These are phyloP conservation scores for Zaprionus ghesquierei DNA, from an alignment of 1,140 invertebrate species.

Conservation along the genomic window DNA sequence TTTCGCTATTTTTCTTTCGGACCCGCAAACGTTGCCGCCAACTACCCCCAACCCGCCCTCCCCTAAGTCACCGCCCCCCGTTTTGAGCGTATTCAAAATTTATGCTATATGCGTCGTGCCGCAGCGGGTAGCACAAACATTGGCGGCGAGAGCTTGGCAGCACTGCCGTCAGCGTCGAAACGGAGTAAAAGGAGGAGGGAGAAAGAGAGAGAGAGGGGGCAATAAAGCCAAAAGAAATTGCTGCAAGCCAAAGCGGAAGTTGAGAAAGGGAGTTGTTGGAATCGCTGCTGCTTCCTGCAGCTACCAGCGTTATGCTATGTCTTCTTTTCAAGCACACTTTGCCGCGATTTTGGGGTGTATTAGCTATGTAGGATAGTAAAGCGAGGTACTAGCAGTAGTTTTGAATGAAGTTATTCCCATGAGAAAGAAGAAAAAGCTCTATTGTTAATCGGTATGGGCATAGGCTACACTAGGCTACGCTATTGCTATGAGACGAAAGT, in stretches of 20 bases:
- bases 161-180: background rate
- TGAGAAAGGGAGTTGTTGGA: conserved; percentile 72
- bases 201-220: conserved; percentile 20
- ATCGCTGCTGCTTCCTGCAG: conserved; percentile 69
- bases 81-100: conserved; percentile 75
- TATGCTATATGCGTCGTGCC: conserved; percentile 75
- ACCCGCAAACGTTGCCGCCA: background rate
- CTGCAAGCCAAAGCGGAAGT: conserved; percentile 76
- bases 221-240: conserved; percentile 80
- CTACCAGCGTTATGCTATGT: conserved; percentile 47
- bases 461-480: background rate
- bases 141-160: background rate
- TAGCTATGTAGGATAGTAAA: background rate
- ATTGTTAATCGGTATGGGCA: too few relatives aligned
- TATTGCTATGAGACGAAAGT: background rate
- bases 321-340: conserved; percentile 37
- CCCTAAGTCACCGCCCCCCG: background rate
- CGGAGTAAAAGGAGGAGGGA: too few relatives aligned
- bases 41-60: too few relatives aligned
- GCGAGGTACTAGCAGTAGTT: too few relatives aligned
- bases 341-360: background rate
- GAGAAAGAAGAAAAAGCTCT: too few relatives aligned
- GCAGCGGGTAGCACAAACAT: conserved; percentile 39
- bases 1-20: conserved; percentile 70
- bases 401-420: too few relatives aligned